Conservation (phyloP, 2,113 vertebrate species). For the Dasypus novemcinctus region DNA sequence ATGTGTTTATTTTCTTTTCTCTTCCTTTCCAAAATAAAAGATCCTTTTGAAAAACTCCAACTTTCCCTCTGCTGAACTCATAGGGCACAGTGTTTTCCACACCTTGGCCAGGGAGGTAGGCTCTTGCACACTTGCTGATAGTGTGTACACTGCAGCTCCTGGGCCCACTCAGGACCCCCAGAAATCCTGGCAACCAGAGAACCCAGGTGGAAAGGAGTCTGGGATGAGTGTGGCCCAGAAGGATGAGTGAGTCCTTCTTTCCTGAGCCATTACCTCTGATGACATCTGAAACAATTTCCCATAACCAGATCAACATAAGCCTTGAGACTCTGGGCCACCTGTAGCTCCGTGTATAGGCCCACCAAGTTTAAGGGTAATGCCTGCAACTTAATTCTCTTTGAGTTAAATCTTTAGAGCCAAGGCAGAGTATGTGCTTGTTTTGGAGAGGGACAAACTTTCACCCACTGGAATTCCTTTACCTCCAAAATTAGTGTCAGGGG, state of each 20-base stretch:
- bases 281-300: background rate
- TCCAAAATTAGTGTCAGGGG: slow-evolving; percentile 54
- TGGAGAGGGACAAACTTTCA: slow-evolving; percentile 54
- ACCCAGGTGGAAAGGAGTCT: background rate
- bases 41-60: background rate
- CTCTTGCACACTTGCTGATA: background rate
- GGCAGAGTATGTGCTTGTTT: slow-evolving; percentile 52
- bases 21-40: slow-evolving; percentile 21
- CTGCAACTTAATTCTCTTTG: slow-evolving; percentile 1
- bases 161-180: background rate
- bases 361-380: background rate
- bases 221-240: background rate
- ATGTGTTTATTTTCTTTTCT: background rate
- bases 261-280: background rate
- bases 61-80: background rate
- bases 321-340: background rate
- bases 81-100: background rate
- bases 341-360: background rate
- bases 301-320: background rate
- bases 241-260: background rate
- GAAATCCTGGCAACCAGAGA: background rate
- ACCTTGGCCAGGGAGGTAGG: background rate
- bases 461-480: slow-evolving; percentile 65
- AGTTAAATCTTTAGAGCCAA: background rate
- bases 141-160: background rate